These are phyloP conservation scores for Argopecten irradians DNA, from an alignment of 1,140 invertebrate species.

Conservation along the genomic window DNA sequence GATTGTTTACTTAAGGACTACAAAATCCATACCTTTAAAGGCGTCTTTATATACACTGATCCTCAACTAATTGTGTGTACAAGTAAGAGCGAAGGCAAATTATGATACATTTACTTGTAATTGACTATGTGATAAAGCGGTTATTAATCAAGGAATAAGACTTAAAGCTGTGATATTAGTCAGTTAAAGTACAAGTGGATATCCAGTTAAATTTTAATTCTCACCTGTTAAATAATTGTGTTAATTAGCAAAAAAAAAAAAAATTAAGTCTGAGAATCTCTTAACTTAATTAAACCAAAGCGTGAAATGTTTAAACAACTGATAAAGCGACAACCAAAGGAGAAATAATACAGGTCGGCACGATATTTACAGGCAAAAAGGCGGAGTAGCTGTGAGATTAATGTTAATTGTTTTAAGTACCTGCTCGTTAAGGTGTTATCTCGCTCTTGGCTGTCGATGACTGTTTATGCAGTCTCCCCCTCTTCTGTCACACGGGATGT, in stretches of 20 bases:
- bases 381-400: neutral
- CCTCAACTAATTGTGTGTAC: neutral
- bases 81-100: neutral
- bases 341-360: neutral
- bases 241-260: neutral
- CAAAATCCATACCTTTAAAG: neutral
- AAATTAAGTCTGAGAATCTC: neutral
- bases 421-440: slow-evolving; percentile 1
- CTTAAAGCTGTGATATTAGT: no score
- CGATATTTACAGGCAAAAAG: slow-evolving; percentile 15
- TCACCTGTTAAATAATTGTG: neutral
- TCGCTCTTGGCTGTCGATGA: slow-evolving; percentile 13
- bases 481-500: slow-evolving; percentile 14
- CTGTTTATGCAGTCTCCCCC: neutral
- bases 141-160: no score
- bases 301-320: neutral
- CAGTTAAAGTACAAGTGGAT: no score
- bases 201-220: no score
- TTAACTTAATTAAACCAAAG: neutral
- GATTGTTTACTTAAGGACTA: neutral
- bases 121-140: neutral
- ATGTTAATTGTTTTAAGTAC: slow-evolving; percentile 23
- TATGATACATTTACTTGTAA: neutral
- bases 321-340: neutral
- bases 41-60: neutral